Percentiles rank a stretch among this genome's conserved stretches.
Evolutionary conservation across 2,888 invertebrate genomes (phyloP).

Genomic region (Portevinia maculata): DNA sequence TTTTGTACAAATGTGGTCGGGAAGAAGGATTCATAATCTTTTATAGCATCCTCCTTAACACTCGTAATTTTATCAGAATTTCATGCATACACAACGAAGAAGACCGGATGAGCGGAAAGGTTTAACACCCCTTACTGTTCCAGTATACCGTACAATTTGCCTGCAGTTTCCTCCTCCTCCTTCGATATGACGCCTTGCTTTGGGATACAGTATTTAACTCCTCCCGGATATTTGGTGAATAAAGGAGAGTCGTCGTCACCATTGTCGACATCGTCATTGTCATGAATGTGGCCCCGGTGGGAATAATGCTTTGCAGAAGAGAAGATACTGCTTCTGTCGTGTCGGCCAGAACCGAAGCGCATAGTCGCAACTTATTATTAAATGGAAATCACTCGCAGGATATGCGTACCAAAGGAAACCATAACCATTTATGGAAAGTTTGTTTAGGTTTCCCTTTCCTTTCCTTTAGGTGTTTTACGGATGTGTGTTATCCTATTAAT

Average conservation of each 20-base stretch:
- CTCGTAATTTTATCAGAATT: constrained; percentile 72
- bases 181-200: background rate
- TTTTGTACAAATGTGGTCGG: constrained; percentile 38
- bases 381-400: constrained; percentile 59
- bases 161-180: constrained; percentile 25
- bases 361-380: constrained; percentile 56
- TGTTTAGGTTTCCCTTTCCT: constrained; percentile 51
- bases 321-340: constrained; percentile 32
- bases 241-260: constrained; percentile 40
- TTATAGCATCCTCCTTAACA: constrained; percentile 67
- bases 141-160: constrained; percentile 18
- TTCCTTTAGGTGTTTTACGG: constrained; percentile 21
- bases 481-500: constrained; percentile 5
- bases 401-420: constrained; percentile 63
- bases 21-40: constrained; percentile 65
- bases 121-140: constrained; percentile 64
- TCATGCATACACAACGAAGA: constrained; percentile 65
- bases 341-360: constrained; percentile 18
- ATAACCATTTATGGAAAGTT: constrained; percentile 54
- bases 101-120: constrained; percentile 68
- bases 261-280: constrained; percentile 12
- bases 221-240: constrained; percentile 27
- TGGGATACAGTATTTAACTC: background rate
- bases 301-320: constrained; percentile 12
- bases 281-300: constrained; percentile 22